Percentiles rank a stretch among this genome's conserved stretches.
These are phyloP conservation scores for Drosophila micromelanica DNA, from an alignment of 1,140 invertebrate genomes.

Conservation along the genomic window DNA sequence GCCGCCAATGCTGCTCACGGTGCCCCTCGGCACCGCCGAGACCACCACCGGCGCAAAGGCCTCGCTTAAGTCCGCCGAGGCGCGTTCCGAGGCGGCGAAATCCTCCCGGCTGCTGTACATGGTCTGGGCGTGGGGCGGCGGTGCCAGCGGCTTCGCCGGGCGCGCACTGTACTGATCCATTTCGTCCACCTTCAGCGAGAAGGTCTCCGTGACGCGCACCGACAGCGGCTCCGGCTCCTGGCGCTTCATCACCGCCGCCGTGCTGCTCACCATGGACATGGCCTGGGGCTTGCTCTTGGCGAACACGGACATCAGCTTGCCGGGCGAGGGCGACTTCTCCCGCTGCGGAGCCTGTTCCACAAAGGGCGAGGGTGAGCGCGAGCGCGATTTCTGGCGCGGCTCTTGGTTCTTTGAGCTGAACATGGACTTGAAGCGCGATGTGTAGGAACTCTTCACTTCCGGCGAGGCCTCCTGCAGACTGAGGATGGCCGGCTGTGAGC, in stretches of 20 bases:
- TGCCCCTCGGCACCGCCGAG: conserved; percentile 53
- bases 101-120: conserved; percentile 79
- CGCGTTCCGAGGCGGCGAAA: conserved; percentile 61
- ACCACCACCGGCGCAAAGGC: conserved; percentile 76
- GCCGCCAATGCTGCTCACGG: conserved; percentile 44
- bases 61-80: conserved; percentile 62
- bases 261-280: conserved; percentile 60
- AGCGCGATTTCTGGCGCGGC: conserved; percentile 48
- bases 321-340: conserved; percentile 71
- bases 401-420: conserved; percentile 57
- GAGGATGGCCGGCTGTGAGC: conserved; percentile 25
- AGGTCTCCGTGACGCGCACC: conserved; percentile 76
- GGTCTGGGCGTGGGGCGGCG: conserved; percentile 54
- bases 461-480: conserved; percentile 48
- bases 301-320: conserved; percentile 62
- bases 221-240: conserved; percentile 66
- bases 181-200: conserved; percentile 80
- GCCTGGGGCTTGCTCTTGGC: conserved; percentile 56
- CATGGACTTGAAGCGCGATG: conserved; percentile 74
- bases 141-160: conserved; percentile 56
- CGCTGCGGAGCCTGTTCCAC: conserved; percentile 17
- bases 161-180: conserved; percentile 77
- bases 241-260: conserved; percentile 54
- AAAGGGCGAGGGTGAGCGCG: conserved; percentile 47
- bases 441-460: conserved; percentile 68